Conservation (phyloP, 2,888 invertebrate species). For the Dynastes tityus region DNA sequence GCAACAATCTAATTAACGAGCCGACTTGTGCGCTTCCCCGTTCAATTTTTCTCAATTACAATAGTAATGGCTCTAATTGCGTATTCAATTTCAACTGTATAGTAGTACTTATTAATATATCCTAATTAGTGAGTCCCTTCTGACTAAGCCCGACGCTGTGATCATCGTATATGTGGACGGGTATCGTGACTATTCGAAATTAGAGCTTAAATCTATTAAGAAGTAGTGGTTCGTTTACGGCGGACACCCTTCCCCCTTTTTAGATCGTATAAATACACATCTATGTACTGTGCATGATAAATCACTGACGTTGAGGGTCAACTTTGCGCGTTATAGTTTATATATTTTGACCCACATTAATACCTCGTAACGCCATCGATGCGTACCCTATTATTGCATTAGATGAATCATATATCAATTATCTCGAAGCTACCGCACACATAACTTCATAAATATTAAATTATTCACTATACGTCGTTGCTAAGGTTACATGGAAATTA, state of each 20-base stretch:
- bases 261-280: not conserved
- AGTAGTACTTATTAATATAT: slow-evolving; percentile 44
- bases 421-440: slow-evolving; percentile 17
- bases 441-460: slow-evolving; percentile 42
- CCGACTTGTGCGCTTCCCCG: slow-evolving; percentile 34
- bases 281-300: slow-evolving; percentile 15
- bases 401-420: slow-evolving; percentile 43
- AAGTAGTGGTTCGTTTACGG: slow-evolving; percentile 37
- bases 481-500: slow-evolving; percentile 34
- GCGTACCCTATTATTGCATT: slow-evolving; percentile 34
- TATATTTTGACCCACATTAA: slow-evolving; percentile 45
- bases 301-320: slow-evolving; percentile 25
- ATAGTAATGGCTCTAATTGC: slow-evolving; percentile 46
- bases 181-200: slow-evolving; percentile 46
- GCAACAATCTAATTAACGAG: slow-evolving; percentile 42
- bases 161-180: not conserved
- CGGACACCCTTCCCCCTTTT: slow-evolving; percentile 34
- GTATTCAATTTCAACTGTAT: slow-evolving; percentile 41
- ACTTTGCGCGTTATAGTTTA: slow-evolving; percentile 27
- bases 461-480: slow-evolving; percentile 23
- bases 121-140: slow-evolving; percentile 42
- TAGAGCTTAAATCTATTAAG: slow-evolving; percentile 49
- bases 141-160: not conserved
- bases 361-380: slow-evolving; percentile 3
- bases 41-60: slow-evolving; percentile 48